Conservation (phyloP, 1,140 invertebrate species). For the Hypsibius dujardini region DNA sequence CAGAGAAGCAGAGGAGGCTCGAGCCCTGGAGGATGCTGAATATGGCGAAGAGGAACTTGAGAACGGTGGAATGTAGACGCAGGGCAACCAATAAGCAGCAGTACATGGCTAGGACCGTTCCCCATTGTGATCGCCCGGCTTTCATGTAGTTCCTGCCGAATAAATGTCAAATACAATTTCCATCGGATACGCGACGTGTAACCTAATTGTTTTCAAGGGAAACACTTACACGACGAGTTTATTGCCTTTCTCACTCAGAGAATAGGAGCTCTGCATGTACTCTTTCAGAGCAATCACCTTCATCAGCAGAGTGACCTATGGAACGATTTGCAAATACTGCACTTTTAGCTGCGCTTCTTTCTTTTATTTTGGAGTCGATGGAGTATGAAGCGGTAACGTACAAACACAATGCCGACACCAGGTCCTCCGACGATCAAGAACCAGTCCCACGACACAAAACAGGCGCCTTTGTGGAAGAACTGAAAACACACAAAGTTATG, state of each 20-base stretch:
- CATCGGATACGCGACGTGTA: too few relatives aligned
- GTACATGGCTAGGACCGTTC: conserved; percentile 5
- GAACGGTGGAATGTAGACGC: not conserved
- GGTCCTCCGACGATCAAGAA: not conserved
- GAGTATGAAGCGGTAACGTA: not conserved
- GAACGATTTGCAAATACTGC: not conserved
- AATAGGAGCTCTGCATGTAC: conserved; percentile 6
- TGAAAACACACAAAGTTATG: too few relatives aligned
- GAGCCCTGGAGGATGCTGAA: conserved; percentile 1
- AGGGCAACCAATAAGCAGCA: conserved; percentile 9
- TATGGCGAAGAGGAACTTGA: conserved; percentile 1
- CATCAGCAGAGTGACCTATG: not conserved
- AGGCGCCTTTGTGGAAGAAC: conserved; percentile 9
- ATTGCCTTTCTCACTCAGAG: conserved; percentile 1
- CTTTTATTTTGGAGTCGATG: not conserved
- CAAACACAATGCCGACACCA: not conserved
- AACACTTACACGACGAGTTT: conserved; percentile 6
- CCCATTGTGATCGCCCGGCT: conserved; percentile 3
- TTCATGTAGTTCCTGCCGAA: conserved; percentile 9
- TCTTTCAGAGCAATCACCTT: conserved; percentile 5
- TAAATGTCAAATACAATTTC: too few relatives aligned
- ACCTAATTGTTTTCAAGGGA: too few relatives aligned
- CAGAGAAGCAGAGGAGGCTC: not conserved
- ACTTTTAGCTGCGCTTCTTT: too few relatives aligned
- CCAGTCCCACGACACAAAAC: conserved; percentile 1